phyloP scores from a whole-genome alignment of 2,888 invertebrate genomes.

The Andrena minutula region DNA sequence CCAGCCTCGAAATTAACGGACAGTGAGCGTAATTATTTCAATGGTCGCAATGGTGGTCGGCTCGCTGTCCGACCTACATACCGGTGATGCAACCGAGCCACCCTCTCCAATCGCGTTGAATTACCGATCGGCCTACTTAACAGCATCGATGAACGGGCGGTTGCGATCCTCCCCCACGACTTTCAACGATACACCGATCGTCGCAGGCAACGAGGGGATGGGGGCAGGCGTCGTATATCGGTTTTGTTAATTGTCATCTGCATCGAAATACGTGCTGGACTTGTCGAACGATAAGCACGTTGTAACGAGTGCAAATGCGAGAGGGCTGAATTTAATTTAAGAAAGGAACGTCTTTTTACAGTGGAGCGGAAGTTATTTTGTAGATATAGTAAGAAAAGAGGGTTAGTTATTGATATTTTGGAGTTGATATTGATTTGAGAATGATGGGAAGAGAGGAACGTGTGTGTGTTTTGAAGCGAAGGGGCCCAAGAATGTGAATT shows the following conservation, averaged over 20 bases:
- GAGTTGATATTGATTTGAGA: too few relatives aligned
- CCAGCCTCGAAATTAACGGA: slow-evolving; percentile 82
- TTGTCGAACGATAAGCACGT: too few relatives aligned
- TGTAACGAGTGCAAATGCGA: too few relatives aligned
- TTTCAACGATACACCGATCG: slow-evolving; percentile 7
- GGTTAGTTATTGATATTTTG: too few relatives aligned
- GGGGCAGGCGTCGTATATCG: not conserved
- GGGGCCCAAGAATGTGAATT: too few relatives aligned
- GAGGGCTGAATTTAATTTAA: too few relatives aligned
- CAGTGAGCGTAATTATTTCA: slow-evolving; percentile 83
- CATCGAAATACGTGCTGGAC: not conserved
- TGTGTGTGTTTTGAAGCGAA: too few relatives aligned
- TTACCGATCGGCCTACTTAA: slow-evolving; percentile 63
- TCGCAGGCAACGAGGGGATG: not conserved
- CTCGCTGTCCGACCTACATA: slow-evolving; percentile 75
- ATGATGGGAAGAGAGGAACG: too few relatives aligned
- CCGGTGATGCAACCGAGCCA: slow-evolving; percentile 59
- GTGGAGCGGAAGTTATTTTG: too few relatives aligned
- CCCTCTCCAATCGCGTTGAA: slow-evolving; percentile 59
- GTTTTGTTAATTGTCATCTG: not conserved
- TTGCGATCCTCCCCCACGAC: slow-evolving; percentile 25
- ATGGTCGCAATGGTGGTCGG: slow-evolving; percentile 77
- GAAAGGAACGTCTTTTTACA: too few relatives aligned
- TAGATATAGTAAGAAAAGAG: too few relatives aligned
- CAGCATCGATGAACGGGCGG: slow-evolving; percentile 23